phyloP scores from a whole-genome alignment of 2,888 invertebrate genomes.

The Cyaniris semiargus region DNA sequence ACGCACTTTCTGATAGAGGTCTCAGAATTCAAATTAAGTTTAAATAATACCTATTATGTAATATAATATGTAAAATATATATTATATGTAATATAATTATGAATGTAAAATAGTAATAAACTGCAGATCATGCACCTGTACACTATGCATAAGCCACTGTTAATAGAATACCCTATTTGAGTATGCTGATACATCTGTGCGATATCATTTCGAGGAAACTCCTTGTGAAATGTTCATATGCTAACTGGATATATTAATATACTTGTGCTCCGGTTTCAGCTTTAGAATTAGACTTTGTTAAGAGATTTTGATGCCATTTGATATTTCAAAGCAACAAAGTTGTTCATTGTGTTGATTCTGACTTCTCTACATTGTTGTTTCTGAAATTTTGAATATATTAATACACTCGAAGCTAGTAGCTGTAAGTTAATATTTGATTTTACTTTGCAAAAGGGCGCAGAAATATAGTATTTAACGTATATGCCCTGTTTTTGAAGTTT shows the following conservation, averaged over 20 bases:
- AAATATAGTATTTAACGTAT: too few species aligned
- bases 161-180: not conserved
- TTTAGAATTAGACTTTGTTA: conserved; percentile 12
- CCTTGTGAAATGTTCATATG: not conserved
- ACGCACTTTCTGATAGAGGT: not conserved
- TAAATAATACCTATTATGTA: too few species aligned
- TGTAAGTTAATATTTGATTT: not conserved
- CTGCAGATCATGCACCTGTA: not conserved
- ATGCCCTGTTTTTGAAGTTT: too few species aligned
- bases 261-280: not conserved
- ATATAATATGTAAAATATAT: too few species aligned
- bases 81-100: too few species aligned
- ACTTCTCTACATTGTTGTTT: not conserved
- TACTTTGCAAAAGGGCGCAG: too few species aligned
- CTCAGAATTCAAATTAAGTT: not conserved
- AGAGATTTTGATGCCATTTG: conserved; percentile 13
- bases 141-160: not conserved
- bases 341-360: conserved; percentile 10
- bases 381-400: not conserved
- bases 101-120: too few species aligned
- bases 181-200: not conserved
- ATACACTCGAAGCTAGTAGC: not conserved
- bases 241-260: not conserved
- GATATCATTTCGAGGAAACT: conserved; percentile 3
- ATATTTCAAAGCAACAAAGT: conserved; percentile 17